Evolutionary conservation across 1,140 invertebrate genomes (phyloP).

Genomic region (Bombus superbus): DNA sequence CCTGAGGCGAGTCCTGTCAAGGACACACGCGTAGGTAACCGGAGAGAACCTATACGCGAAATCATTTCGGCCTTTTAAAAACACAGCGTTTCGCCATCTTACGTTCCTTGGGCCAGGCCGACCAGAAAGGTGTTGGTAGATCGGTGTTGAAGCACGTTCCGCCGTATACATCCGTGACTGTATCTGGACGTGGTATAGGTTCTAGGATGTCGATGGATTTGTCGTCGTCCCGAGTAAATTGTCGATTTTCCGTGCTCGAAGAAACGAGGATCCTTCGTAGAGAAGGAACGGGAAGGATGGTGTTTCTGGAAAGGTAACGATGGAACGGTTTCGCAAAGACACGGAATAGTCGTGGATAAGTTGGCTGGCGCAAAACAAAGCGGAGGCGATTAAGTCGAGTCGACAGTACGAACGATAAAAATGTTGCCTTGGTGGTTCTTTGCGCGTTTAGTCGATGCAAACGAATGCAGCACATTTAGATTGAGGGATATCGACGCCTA

Average conservation of each 20-base stretch:
- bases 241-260: background rate
- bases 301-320: background rate
- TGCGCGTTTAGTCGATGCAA: conserved; percentile 55
- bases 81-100: conserved; percentile 69
- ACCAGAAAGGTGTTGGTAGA: conserved; percentile 41
- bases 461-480: conserved; percentile 68
- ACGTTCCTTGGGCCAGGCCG: conserved; percentile 59
- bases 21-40: conserved; percentile 80
- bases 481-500: conserved; percentile 49
- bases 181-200: background rate
- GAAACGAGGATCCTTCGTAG: background rate
- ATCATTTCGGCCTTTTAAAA: conserved; percentile 78
- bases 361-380: conserved; percentile 27
- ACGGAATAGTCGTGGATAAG: background rate
- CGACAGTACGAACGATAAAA: conserved; percentile 58
- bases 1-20: conserved; percentile 71
- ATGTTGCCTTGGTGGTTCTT: conserved; percentile 51
- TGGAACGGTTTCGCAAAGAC: background rate
- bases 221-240: background rate
- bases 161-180: conserved; percentile 5
- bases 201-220: background rate
- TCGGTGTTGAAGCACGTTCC: conserved; percentile 42
- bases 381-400: conserved; percentile 35
- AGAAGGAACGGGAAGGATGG: background rate
- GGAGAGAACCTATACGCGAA: conserved; percentile 77